Base-by-base conservation (phyloP, 2,797 vertebrate genomes). In the Linurgus olivaceus region DNA sequence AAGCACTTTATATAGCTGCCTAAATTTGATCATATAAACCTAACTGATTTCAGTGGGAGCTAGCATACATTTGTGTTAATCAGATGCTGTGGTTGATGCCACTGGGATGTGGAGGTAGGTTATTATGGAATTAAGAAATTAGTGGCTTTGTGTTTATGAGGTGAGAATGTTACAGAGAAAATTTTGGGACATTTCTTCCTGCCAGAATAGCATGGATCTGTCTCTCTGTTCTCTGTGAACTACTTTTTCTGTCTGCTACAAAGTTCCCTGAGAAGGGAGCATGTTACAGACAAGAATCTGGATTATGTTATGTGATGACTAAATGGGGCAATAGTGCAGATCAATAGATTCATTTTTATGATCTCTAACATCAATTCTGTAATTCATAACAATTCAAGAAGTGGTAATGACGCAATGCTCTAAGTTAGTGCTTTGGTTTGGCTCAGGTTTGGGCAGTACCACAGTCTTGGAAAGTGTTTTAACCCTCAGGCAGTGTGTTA, bases 341-440 rank as follows among this genome's bases (percentile, higher is more conserved):
- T 54, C 14, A 21, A 24, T 16, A 48, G 14, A 52, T 65, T 68
- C 14, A 23, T 35, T 59, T 88, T 51, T 86, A n/a, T 70, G 35
- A 28, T 67, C 18, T 57, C 42, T 73, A n/a, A 52, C 76, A 45
- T 65, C 42, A 85, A 13, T 73, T 62, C 26, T 48, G 3, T 65
- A 38, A 77, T 77, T 67, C 8, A 44, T 48, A 78, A 50, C 13
- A 67, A 38, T 67, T 67, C 0, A 13, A 63, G 81, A 87, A 58
- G 6, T 48, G 21, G 26, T 57, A 40, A 33, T 6, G 12, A 54
- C 1, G 3, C 42, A 71, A 29, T 71, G 14, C 16, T 87, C 35
- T 68, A 62, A 85, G 57, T 9, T 65, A 26, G 33, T 79, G 26
- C 31, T 51, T 88, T 86, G 21, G 5, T 72, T 91, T 91, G 84